Percentiles rank a stretch among this genome's conserved stretches.
phyloP scores from a whole-genome alignment of 2,888 invertebrate genomes.

The Platypus cylindrus region DNA sequence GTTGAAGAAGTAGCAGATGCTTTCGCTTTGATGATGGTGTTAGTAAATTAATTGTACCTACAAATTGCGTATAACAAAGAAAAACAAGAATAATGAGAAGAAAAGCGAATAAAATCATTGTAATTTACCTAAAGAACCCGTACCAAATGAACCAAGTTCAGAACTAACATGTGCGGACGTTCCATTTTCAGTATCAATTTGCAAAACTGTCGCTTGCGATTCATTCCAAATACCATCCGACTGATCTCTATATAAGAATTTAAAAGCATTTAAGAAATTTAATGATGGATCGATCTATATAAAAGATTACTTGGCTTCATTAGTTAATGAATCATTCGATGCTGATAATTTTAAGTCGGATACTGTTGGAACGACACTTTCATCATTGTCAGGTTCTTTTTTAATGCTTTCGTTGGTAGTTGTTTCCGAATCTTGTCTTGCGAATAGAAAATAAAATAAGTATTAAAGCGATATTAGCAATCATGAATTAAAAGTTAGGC shows the following conservation, averaged over 20 bases:
- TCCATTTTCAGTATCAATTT: conserved; percentile 57
- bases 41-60: conserved; percentile 44
- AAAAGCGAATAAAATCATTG: too few species aligned
- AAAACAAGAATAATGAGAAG: too few species aligned
- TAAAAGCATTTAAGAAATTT: conserved; percentile 2
- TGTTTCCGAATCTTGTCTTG: conserved; percentile 15
- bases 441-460: too few species aligned
- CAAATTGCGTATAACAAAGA: too few species aligned
- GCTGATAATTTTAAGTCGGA: conserved; percentile 49
- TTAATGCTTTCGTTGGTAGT: conserved; percentile 13
- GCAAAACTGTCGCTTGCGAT: conserved; percentile 73
- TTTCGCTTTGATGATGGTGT: conserved; percentile 71
- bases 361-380: conserved; percentile 38
- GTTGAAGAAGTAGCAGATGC: conserved; percentile 63
- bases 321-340: conserved; percentile 72
- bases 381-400: conserved; percentile 35
- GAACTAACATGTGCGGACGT: conserved; percentile 42
- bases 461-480: too few species aligned
- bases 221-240: conserved; percentile 85
- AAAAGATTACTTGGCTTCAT: conserved; percentile 48
- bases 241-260: conserved; percentile 50
- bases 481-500: too few species aligned
- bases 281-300: neutral
- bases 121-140: too few species aligned
- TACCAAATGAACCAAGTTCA: conserved; percentile 34